Conservation (phyloP, 2,797 vertebrate genomes). For the Capromys pilorides region DNA sequence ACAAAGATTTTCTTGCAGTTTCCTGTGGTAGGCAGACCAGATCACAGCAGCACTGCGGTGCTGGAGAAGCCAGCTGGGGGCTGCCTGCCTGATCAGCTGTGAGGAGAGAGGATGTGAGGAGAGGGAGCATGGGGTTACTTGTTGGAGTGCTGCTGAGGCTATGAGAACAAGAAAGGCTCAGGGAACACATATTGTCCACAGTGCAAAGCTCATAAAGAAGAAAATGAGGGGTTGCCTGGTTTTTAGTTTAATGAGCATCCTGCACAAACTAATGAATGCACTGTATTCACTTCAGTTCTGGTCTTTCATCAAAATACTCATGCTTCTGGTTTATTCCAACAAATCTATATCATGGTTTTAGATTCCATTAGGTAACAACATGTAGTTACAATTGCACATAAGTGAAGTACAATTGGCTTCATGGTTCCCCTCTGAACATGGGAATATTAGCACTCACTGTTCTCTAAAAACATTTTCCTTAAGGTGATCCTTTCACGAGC, state of each 20-base stretch:
- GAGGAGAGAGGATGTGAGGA: not conserved
- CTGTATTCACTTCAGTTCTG: not conserved
- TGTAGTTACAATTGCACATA: too few species aligned
- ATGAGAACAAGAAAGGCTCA: not conserved
- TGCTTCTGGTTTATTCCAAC: too few species aligned
- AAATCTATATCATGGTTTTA: too few species aligned
- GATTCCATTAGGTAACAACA: too few species aligned
- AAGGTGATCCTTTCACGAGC: constrained; percentile 13
- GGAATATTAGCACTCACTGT: not conserved
- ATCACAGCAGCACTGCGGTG: not conserved
- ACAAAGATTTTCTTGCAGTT: not conserved
- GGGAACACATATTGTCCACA: not conserved
- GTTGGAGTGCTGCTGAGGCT: not conserved
- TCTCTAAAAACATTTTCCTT: constrained; percentile 37
- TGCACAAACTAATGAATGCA: not conserved
- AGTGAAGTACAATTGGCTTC: too few species aligned
- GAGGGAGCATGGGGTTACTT: not conserved
- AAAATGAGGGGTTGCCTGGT: not conserved
- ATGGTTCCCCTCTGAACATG: not conserved
- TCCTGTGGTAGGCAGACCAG: not conserved
- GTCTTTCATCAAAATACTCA: not conserved
- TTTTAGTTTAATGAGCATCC: not conserved
- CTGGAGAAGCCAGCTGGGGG: not conserved
- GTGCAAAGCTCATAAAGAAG: not conserved
- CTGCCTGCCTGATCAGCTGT: not conserved